Base-by-base conservation (phyloP, 2,797 vertebrate species). In the Perodicticus potto region DNA sequence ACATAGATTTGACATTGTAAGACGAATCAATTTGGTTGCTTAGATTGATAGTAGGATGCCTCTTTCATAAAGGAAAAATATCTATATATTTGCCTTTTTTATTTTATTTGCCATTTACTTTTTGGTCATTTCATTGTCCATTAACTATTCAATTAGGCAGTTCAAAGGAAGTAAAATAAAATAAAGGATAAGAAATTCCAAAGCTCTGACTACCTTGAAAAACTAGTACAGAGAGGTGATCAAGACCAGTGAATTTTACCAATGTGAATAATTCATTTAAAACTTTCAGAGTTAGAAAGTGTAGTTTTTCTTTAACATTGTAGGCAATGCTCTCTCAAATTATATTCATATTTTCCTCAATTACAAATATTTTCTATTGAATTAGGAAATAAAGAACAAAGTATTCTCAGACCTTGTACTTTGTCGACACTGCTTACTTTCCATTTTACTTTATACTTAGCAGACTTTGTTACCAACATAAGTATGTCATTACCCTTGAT, bases 91-190 rank as follows among this genome's bases (percentile, higher is more conserved):
- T 94, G 13, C 2, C 3, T 91, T 88, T 86, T 78, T 57, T 61
- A 19, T 91, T 67, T 23, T 81, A 37, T 65, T 86, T 59, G 17
- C 37, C 6, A 40, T 95, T 10, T 94, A 43, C 20, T 2, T 0
- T 95, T 89, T 91, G 43, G 8, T 19, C 34, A 86, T 86, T 91
- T 96, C 29, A 83, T 43, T 88, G 32, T 3, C 53, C 61, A 93
- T 93, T 78, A 94, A 61, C 40, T 92, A 11, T 91, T 74, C 34
- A 94, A 45, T 78, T 93, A 94, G 17, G 20, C 14, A 94, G 20
- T 40, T 76, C 29, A 94, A 72, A 53, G 29, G 9, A 92, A 67
- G 22, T 55, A 76, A 93, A 91, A 83, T n/a, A 70, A 91, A 84
- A 77, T 37, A 34, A 87, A 95, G 3, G 2, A 57, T 12, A 93